phyloP scores from a whole-genome alignment of 2,888 invertebrate species.

The Panzeria rudis region DNA sequence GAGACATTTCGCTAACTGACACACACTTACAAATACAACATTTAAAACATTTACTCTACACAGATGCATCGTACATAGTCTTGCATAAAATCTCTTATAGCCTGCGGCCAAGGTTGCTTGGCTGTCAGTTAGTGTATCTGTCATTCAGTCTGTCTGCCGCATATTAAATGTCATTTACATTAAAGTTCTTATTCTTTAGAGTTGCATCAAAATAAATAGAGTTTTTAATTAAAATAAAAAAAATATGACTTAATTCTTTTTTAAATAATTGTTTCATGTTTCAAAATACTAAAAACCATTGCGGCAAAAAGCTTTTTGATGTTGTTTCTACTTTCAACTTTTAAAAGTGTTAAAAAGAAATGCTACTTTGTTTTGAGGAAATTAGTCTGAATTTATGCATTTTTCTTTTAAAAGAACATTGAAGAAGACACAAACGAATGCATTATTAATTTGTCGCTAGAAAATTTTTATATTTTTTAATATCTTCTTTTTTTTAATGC shows the following conservation, averaged over 20 bases:
- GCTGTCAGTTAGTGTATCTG: conserved; percentile 1
- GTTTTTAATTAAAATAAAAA: conserved; percentile 61
- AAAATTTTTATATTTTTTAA: conserved; percentile 22
- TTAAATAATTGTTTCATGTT: conserved; percentile 39
- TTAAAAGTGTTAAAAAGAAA: conserved; percentile 8
- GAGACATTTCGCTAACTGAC: conserved; percentile 36
- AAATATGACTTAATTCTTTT: conserved; percentile 54
- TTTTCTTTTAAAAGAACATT: conserved; percentile 27
- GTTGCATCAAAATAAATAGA: conserved; percentile 65
- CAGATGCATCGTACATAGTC: background rate
- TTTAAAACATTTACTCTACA: background rate
- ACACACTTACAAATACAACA: background rate
- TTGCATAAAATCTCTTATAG: background rate
- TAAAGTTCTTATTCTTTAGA: conserved; percentile 42
- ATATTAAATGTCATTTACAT: conserved; percentile 65
- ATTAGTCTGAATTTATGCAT: conserved; percentile 22
- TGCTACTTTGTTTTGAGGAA: background rate
- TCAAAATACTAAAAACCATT: background rate
- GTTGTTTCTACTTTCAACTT: conserved; percentile 11
- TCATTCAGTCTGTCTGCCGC: background rate
- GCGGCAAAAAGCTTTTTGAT: conserved; percentile 61
- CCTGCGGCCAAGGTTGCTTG: conserved; percentile 54
- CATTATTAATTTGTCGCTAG: conserved; percentile 45
- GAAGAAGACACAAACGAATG: conserved; percentile 16
- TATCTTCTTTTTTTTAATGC: background rate